Evolutionary conservation across 1,140 invertebrate genomes (phyloP).

Genomic region (Drosophila nigrodunni): DNA sequence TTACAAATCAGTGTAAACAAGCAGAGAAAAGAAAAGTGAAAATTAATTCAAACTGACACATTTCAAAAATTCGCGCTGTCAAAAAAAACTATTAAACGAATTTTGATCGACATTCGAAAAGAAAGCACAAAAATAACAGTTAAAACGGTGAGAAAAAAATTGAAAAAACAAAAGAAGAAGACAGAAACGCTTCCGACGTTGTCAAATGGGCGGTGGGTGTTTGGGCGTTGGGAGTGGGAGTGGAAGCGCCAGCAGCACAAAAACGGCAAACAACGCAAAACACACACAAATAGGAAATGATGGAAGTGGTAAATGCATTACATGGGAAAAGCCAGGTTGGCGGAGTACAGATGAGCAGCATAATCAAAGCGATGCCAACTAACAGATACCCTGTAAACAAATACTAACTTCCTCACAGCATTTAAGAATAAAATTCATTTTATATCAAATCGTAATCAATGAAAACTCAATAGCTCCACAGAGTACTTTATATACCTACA

Average conservation of each 20-base stretch:
- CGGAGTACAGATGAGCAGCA: too few relatives aligned
- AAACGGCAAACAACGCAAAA: not conserved
- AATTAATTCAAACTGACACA: constrained; percentile 26
- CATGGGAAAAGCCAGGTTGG: not conserved
- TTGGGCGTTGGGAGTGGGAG: not conserved
- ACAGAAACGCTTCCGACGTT: not conserved
- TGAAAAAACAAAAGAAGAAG: not conserved
- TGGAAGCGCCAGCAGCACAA: not conserved
- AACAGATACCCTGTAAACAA: not conserved
- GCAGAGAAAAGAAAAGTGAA: not conserved
- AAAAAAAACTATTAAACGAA: constrained; percentile 9
- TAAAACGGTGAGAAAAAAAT: not conserved
- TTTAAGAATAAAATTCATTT: too few relatives aligned
- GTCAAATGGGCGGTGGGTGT: not conserved
- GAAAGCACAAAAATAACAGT: not conserved
- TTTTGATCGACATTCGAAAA: not conserved
- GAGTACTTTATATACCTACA: too few relatives aligned
- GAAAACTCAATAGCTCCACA: too few relatives aligned
- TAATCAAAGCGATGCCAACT: constrained; percentile 11
- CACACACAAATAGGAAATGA: not conserved
- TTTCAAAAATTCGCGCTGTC: not conserved
- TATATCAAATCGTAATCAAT: too few relatives aligned
- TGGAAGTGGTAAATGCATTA: constrained; percentile 18
- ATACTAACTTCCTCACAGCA: too few relatives aligned
- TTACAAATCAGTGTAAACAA: not conserved